Evolutionary conservation across 2,113 vertebrate species (phyloP).

Genomic region (Zosterops japonicus): DNA sequence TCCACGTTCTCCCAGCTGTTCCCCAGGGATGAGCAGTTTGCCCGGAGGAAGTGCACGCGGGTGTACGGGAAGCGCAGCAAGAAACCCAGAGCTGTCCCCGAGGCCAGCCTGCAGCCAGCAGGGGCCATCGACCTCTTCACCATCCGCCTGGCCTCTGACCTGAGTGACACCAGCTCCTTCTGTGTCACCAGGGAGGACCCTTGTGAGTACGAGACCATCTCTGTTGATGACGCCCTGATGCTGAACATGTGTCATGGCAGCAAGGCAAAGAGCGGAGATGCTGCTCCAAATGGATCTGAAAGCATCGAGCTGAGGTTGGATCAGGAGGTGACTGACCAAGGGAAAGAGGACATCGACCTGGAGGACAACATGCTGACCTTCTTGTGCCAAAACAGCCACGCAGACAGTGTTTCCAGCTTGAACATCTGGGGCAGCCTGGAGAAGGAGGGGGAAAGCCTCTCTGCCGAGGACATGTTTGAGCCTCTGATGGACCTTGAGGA

Average conservation of each 20-base stretch:
- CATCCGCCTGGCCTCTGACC: constrained; percentile 57
- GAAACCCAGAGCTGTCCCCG: constrained; percentile 62
- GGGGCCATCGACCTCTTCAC: neutral
- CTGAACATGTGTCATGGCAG: constrained; percentile 82
- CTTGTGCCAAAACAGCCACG: constrained; percentile 65
- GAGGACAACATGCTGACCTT: constrained; percentile 53
- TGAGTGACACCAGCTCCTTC: constrained; percentile 69
- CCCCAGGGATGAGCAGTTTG: constrained; percentile 81
- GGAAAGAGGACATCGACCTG: constrained; percentile 27
- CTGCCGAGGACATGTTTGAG: constrained; percentile 53
- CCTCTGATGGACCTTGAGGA: constrained; percentile 63
- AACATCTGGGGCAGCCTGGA: constrained; percentile 72
- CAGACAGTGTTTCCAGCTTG: constrained; percentile 60
- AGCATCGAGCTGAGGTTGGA: constrained; percentile 1
- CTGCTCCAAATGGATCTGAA: neutral
- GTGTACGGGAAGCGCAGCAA: constrained; percentile 89
- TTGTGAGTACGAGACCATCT: constrained; percentile 82
- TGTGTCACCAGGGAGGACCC: constrained; percentile 73
- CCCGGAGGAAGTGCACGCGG: constrained; percentile 83
- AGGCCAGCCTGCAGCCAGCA: neutral
- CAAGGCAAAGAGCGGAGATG: constrained; percentile 53
- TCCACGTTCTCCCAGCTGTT: constrained; percentile 87
- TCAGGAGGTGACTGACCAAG: neutral
- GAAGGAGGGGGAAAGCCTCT: constrained; percentile 49
- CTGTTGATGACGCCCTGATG: constrained; percentile 82